Base-by-base conservation (phyloP, 2,113 vertebrate genomes). In the Muntiacus muntjak region DNA sequence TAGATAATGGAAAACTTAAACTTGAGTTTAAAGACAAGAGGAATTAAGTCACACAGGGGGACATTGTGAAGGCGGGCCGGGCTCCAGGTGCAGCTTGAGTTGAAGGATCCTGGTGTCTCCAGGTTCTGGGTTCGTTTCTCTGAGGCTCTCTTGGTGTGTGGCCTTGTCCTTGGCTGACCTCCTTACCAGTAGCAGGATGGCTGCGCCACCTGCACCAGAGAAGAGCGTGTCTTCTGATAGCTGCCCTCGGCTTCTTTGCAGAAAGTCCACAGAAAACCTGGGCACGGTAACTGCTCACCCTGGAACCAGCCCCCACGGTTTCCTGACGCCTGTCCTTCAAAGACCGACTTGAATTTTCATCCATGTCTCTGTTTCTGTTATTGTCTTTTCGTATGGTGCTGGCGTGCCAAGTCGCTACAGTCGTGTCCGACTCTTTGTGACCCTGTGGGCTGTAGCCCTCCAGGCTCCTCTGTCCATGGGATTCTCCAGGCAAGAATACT, bases 391-490 rank as follows among this genome's bases (percentile, higher is more conserved):
- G 10, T 71, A 71, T 23, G n/a, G 19, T 71, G 67, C 10, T 2
- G 40, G 67, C 0, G 0, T 13, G n/a, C 19, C 23, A 23, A 71
- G 67, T 71, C 0, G 19, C 67, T 40, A 12, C 33, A 2, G 19
- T 71, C 5, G 1, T 23, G n/a, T 40, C 67, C 0, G 2, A 23
- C 67, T 40, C 67, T 40, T 23, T 23, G 19, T 2, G 19, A 40
- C 67, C 67, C 10, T 0, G 0, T 12, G n/a, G 67, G 13, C 67
- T 71, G 19, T 23, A 23, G 67, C 67, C 67, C 0, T n/a, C 67
- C 5, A 0, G 67, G 67, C 67, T 71, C 67, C 67, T 12, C 67
- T 40, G n/a, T 71, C n/a, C 67, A 40, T 23, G n/a, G 67, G 67
- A 71, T 23, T 71, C 67, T 71, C 10, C n/a, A 23, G 67, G 67